These are phyloP conservation scores for Eudemis profundana DNA, from an alignment of 2,888 invertebrate genomes.

Conservation along the genomic window DNA sequence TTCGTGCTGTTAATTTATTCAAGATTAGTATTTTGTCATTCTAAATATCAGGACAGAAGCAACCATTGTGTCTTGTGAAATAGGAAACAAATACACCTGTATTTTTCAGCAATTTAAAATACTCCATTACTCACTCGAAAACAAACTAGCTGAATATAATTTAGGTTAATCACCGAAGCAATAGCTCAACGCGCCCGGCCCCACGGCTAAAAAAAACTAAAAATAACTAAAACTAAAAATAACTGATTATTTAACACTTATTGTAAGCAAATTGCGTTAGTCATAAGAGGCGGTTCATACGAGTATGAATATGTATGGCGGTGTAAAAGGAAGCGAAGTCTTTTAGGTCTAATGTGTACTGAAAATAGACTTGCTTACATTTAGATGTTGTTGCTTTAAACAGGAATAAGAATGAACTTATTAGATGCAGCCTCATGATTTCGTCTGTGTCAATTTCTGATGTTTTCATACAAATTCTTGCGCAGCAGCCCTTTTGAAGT, in stretches of 20 bases:
- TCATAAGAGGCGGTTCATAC: slow-evolving; percentile 28
- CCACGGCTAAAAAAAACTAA: slow-evolving; percentile 41
- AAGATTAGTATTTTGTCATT: too few species aligned
- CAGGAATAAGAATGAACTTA: neutral
- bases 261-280: slow-evolving; percentile 52
- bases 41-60: too few species aligned
- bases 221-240: slow-evolving; percentile 44
- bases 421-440: too few species aligned
- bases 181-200: slow-evolving; percentile 44
- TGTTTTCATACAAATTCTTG: too few species aligned
- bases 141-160: slow-evolving; percentile 39
- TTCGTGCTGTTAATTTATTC: neutral
- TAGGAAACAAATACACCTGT: slow-evolving; percentile 14
- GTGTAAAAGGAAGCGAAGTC: slow-evolving; percentile 11
- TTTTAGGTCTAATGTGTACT: neutral
- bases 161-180: slow-evolving; percentile 44
- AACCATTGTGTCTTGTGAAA: slow-evolving; percentile 4
- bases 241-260: slow-evolving; percentile 48
- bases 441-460: too few species aligned
- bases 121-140: slow-evolving; percentile 26
- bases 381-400: neutral
- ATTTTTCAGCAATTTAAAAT: slow-evolving; percentile 5
- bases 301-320: slow-evolving; percentile 26
- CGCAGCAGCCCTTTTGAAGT: too few species aligned
- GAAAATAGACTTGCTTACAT: neutral